Base-by-base conservation (phyloP, 1,140 invertebrate species). In the Heterodera carotae region DNA sequence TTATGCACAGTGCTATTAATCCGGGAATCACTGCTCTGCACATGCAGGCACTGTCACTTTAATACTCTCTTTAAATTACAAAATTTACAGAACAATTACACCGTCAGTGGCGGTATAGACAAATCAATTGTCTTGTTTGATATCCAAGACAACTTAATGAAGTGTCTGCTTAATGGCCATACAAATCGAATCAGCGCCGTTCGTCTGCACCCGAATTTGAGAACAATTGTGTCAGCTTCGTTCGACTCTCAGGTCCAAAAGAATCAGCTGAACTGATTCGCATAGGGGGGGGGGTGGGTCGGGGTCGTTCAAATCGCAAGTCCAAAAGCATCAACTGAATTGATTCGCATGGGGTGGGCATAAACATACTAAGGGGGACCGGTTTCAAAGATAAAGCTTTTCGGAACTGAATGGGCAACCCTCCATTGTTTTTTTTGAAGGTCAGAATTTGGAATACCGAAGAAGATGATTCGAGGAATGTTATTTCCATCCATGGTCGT, bases 391-490 rank as follows among this genome's bases (percentile, higher is more conserved):
- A 66, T 15, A 75, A 10, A 7, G 31, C 10, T 22, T 22, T 0
- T 76, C 18, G 5, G 27, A 48, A 6, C 10, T 10, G 22, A 2
- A 2, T 59, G 0, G 15, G 29, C 59, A 25, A 6, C 29, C 3
- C n/a, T 12, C 6, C n/a, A 59, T 33, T 25, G 25, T 43, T 75
- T 31, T 25, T 5, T 36, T 77, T 56, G n/a, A n/a, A 84, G 76
- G 62, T 82, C 81, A 91, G 96, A 53, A 92, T 99, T 36, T 99
- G 97, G 97, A 93, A 96, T 85, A 93, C 97, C 48, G 92, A 92
- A 39, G 93, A 92, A 79, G 92, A 93, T 8, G 93, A 95, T 88
- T 94, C 94, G 33, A 92, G 92, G 27, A 91, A 95, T 79, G 89
- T 96, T 33, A 89, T 98, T 71, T 91, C 93, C 77, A 93, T 93